Percentiles rank a stretch among this genome's conserved stretches.
Evolutionary conservation across 2,888 invertebrate genomes (phyloP).

Genomic region (Lamellibrachia columna): DNA sequence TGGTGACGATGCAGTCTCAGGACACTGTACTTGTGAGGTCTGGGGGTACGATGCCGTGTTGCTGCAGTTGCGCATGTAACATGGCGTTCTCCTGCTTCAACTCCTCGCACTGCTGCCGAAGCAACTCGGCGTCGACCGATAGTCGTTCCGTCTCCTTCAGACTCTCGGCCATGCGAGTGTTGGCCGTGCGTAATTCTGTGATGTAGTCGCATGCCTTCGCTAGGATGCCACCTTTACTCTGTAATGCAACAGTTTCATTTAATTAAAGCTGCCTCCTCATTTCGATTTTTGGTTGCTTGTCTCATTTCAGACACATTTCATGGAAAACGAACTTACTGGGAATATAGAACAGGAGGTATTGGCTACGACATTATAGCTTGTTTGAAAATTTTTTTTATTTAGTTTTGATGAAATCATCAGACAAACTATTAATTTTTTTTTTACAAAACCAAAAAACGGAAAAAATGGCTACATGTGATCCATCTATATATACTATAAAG

Average conservation of each 20-base stretch:
- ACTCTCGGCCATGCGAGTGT: conserved; percentile 76
- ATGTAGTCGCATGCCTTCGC: conserved; percentile 97
- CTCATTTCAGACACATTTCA: background rate
- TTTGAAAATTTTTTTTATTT: no score
- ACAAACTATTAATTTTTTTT: no score
- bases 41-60: conserved; percentile 71
- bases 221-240: conserved; percentile 94
- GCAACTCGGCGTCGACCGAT: conserved; percentile 75
- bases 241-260: conserved; percentile 46
- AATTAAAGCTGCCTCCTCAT: background rate
- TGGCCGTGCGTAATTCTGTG: conserved; percentile 80
- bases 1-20: background rate
- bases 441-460: no score
- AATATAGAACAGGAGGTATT: no score
- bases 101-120: conserved; percentile 78
- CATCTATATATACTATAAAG: no score
- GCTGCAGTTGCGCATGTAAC: conserved; percentile 74
- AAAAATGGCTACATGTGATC: no score
- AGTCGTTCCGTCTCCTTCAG: conserved; percentile 78
- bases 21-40: conserved; percentile 29
- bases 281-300: no score
- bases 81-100: conserved; percentile 81
- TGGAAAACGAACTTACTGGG: no score
- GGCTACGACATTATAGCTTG: no score
- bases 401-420: no score